Evolutionary conservation across 2,113 vertebrate species (phyloP), one percentile per base, ranked within the genome.

Genomic region (Isurus oxyrinchus): DNA sequence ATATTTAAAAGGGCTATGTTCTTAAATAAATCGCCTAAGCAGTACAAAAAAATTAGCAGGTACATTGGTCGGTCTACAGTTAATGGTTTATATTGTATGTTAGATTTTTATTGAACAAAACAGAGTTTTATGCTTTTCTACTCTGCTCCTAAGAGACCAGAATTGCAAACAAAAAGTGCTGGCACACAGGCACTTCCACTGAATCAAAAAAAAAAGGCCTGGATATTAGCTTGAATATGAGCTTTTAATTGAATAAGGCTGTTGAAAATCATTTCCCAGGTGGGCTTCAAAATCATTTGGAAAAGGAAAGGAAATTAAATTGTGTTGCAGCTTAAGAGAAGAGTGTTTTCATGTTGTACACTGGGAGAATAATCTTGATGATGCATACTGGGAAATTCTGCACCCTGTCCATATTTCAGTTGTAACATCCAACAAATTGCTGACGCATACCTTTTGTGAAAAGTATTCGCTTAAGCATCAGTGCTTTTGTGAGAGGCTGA

Each of bases 261-360:
- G 79, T 84, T 84, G 79, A 84, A 84, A 44, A 84, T 84, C 79
- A 84, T 84, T 21, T 84, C 40, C 40, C 79, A 84, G 79, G 16
- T 44, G 79, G n/a, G 79, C n/a, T 84, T 81, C 13, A n/a, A 57
- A n/a, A 88, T 21, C 6, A 61, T 63, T 94, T 63, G 59, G 90
- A 40, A 94, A 27, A 94, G 40, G 59, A 94, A 94, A 49, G 14
- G 57, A 94, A 94, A 21, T 94, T 61, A 91, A 91, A 91, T 91
- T 59, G 53, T 40, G 57, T 61, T 93, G 31, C 35, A 93, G n/a
- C 16, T 21, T 61, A 31, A 93, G 31, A 59, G 19, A 93, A n/a
- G 16, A 40, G 31, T 61, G 31, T 40, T 5, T 40, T 19, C 31
- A 93, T 10, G 19, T 93, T 93, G 57, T 35, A 93, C 14, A 44